Base-by-base conservation (phyloP, 2,113 vertebrate species). In the Ranitomeya variabilis region DNA sequence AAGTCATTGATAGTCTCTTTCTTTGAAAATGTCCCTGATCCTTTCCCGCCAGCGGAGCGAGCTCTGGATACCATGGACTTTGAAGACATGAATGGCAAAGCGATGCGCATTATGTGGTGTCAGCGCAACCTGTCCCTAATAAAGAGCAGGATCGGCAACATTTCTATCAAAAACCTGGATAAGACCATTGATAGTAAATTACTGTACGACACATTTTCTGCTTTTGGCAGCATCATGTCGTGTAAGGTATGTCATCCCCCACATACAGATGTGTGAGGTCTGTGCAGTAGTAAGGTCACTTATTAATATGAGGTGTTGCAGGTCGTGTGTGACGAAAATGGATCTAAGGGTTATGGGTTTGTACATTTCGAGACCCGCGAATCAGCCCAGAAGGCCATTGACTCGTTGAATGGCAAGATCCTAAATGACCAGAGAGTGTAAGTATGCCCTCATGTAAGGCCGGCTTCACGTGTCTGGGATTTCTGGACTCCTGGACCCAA, bases 341-440 rank as follows among this genome's bases (percentile, higher is more conserved):
- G 98, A 91, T 99, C 98, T 92, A 99, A 99, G 92, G 98, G 97
- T 92, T 99, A 99, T 92, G 98, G 98, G 91, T 99, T 99, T 96
- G 98, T 99, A 90, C 98, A 99, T 94, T 99, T 99, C 95, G 98
- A 99, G 94, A 99, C 98, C 90, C 98, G 99, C 80, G 98, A 99
- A 94, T 98, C 98, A 79, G 98, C 98, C 86, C 98, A 99, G 94
- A 96, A 97, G 91, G 98, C 98, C 94, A 99, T 99, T 95, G 98
- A 99, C 92, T 99, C 99, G 96, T 99, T 99, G 98, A 99, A 99
- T 91, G 98, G 98, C 92, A 99, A 98, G 98, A 96, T 99, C 94
- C 96, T 99, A 92, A 99, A 99, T 94, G 98, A 99, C 94, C 96
- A 98, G 91, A 99, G 99, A 97, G 98, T 99, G 98, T 99, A 96